Evolutionary conservation across 2,113 vertebrate species (phyloP), one percentile per base, ranked within the genome.

Genomic region (Hirundichthys speculiger): DNA sequence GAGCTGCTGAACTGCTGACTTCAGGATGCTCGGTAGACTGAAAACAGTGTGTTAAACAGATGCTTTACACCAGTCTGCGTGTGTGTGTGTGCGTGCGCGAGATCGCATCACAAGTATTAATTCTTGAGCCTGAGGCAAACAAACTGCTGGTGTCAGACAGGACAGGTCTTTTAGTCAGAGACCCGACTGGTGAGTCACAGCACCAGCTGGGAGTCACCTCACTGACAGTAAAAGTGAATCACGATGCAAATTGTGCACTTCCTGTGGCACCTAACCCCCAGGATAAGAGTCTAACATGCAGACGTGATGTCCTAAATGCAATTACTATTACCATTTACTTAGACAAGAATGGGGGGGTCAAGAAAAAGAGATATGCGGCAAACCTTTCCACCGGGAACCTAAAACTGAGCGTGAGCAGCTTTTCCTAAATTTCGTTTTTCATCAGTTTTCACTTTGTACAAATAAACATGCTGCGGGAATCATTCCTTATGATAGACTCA

Each of bases 171-270:
- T 78, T 46, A 69, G 55, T 76, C 74, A 54, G 25, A 52, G 60
- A 84, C 51, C 64, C 54, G 69, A 59, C 30, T 52, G 51, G 53
- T 78, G 67, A 87, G 47, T 83, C 85, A 81, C 18, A 61, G 21
- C 11, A 27, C 47, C 43, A 61, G 47, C 41, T n/a, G 30, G 57
- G 63, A 80, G 72, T 82, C 75, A 62, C 61, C 49, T 48, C 45
- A 47, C 77, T 70, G 58, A 86, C 66, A 75, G 72, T 50, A 80
- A 38, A 34, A 54, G 66, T 83, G 70, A 91, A 60, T 88, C 84
- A 88, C 40, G 25, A 52, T 16, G 52, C 59, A 74, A 72, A 85
- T 69, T 51, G 48, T 60, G 73, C 64, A 69, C 68, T 86, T 86
- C 81, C 84, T 82, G 76, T 69, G 22, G 14, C 73, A 74, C 69